phyloP scores from a whole-genome alignment of 2,113 vertebrate species.

The Chaetorhynchus papuensis region DNA sequence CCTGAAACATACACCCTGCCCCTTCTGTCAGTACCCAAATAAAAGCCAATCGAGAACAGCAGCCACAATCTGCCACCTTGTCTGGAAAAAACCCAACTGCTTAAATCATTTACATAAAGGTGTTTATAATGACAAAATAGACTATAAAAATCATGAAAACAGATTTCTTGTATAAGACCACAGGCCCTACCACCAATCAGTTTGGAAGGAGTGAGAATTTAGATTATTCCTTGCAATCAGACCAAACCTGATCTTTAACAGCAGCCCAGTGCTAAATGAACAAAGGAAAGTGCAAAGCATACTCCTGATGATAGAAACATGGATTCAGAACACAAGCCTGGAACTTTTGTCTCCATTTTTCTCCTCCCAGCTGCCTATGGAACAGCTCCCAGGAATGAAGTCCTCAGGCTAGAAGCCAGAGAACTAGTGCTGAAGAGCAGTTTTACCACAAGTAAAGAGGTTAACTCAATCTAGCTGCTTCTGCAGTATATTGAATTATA shows the following conservation, averaged over 20 bases:
- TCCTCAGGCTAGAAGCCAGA: background rate
- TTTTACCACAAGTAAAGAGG: background rate
- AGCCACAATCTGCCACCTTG: background rate
- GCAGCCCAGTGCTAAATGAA: background rate
- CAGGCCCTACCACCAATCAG: background rate
- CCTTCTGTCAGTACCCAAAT: background rate
- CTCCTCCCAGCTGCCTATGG: background rate
- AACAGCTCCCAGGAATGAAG: background rate
- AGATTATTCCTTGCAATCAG: background rate
- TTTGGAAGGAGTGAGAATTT: background rate
- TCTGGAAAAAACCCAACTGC: background rate
- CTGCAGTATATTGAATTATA: background rate
- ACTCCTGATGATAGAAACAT: background rate
- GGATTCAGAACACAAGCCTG: background rate
- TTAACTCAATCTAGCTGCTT: background rate
- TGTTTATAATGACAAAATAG: background rate
- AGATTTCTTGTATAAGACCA: background rate
- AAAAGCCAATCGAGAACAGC: background rate
- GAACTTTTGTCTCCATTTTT: background rate
- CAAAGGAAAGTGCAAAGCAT: background rate
- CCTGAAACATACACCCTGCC: background rate
- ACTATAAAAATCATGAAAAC: background rate
- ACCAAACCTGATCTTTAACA: background rate
- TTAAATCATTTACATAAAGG: background rate
- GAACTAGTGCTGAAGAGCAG: background rate